Conservation (phyloP, 2,113 vertebrate species). For the Herpetotheres cachinnans region DNA sequence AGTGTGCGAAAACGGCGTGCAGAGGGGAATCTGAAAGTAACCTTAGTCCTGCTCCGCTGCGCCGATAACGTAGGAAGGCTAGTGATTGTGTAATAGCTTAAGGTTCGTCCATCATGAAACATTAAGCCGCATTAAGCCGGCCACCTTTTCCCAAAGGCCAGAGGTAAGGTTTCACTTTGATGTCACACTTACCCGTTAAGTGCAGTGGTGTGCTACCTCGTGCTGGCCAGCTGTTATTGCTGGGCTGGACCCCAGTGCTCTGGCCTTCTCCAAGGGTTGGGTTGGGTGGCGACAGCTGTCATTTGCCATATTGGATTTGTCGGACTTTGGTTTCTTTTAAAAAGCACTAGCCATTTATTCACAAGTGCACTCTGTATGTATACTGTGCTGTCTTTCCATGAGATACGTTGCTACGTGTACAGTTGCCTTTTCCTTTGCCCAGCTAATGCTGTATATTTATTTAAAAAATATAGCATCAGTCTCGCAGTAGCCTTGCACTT, state of each 20-base stretch:
- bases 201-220: not conserved
- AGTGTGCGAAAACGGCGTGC: not conserved
- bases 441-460: not conserved
- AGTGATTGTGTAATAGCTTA: not conserved
- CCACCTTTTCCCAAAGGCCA: not conserved
- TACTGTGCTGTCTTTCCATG: not conserved
- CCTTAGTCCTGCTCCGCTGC: not conserved
- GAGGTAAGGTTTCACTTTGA: not conserved
- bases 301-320: not conserved
- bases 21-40: not conserved
- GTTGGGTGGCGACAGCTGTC: not conserved
- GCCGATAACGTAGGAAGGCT: not conserved
- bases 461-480: not conserved
- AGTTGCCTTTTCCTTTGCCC: not conserved
- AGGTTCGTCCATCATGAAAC: not conserved
- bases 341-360: slow-evolving; percentile 8
- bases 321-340: not conserved
- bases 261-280: not conserved
- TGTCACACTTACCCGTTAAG: not conserved
- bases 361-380: not conserved
- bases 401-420: not conserved
- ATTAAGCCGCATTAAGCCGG: not conserved
- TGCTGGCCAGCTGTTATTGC: not conserved
- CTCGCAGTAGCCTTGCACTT: not conserved
- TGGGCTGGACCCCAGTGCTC: not conserved